Conservation (phyloP, 1,140 invertebrate genomes). For the Ceratina australensis region DNA sequence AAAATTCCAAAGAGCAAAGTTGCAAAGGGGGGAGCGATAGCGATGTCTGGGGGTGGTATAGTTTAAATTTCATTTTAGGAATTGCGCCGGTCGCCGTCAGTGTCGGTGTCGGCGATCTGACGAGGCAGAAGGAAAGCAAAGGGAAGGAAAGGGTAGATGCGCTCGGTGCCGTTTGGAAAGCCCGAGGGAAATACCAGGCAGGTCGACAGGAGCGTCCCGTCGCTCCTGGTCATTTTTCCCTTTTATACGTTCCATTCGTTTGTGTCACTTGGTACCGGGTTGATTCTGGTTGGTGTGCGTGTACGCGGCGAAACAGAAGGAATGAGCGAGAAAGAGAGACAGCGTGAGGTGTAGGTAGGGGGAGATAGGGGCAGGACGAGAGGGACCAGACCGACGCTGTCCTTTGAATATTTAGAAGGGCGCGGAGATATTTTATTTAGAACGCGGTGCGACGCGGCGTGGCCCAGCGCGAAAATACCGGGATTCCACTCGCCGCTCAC, state of each 20-base stretch:
- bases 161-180: constrained; percentile 49
- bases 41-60: constrained; percentile 42
- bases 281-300: constrained; percentile 39
- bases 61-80: constrained; percentile 73
- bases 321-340: constrained; percentile 4
- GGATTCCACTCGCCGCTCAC: constrained; percentile 26
- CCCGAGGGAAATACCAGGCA: constrained; percentile 72
- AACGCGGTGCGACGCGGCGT: background rate
- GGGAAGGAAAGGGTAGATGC: constrained; percentile 11
- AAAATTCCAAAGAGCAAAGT: too few relatives aligned
- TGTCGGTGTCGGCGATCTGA: background rate
- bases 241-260: constrained; percentile 76
- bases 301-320: constrained; percentile 9
- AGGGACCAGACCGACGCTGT: constrained; percentile 38
- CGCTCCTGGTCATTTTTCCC: constrained; percentile 75
- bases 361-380: too few relatives aligned
- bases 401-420: constrained; percentile 72
- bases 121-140: background rate
- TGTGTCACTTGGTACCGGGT: constrained; percentile 64
- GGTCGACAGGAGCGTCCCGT: constrained; percentile 57
- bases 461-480: constrained; percentile 49
- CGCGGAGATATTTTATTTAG: constrained; percentile 72
- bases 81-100: constrained; percentile 33
- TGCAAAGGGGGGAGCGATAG: too few relatives aligned
- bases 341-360: background rate